phyloP scores from a whole-genome alignment of 2,797 vertebrate species.

The Bovichtus variegatus region DNA sequence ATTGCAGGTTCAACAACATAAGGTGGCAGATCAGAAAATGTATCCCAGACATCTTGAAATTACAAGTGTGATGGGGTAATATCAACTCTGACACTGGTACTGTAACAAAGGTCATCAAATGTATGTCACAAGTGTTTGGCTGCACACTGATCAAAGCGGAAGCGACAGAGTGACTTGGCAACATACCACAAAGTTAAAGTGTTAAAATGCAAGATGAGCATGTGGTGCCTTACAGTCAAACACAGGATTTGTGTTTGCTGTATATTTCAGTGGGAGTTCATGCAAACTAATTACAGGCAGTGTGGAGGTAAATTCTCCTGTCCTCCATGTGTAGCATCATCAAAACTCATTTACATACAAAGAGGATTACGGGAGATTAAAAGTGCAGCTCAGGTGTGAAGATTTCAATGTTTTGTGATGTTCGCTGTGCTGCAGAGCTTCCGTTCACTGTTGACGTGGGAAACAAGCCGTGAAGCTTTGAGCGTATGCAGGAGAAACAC shows the following conservation, averaged over 20 bases:
- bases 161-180: background rate
- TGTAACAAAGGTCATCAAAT: background rate
- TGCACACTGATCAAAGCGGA: background rate
- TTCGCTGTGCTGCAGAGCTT: background rate
- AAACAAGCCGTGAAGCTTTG: conserved; percentile 21
- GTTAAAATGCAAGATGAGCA: background rate
- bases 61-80: too few relatives aligned
- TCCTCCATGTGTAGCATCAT: background rate
- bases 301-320: background rate
- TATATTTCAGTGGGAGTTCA: background rate
- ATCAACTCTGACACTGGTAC: background rate
- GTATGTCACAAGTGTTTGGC: background rate
- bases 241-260: background rate
- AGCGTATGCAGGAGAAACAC: background rate
- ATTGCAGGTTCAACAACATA: too few relatives aligned
- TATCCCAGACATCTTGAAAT: too few relatives aligned
- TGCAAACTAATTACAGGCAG: conserved; percentile 3
- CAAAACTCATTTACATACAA: conserved; percentile 18
- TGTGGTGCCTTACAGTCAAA: background rate
- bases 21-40: too few relatives aligned
- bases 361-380: conserved; percentile 40
- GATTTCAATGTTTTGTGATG: background rate
- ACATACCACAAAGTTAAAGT: background rate
- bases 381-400: conserved; percentile 24
- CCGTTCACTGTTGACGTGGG: conserved; percentile 10